These are phyloP conservation scores for Branchinecta lindahli DNA, from an alignment of 1,140 invertebrate genomes.

Conservation along the genomic window DNA sequence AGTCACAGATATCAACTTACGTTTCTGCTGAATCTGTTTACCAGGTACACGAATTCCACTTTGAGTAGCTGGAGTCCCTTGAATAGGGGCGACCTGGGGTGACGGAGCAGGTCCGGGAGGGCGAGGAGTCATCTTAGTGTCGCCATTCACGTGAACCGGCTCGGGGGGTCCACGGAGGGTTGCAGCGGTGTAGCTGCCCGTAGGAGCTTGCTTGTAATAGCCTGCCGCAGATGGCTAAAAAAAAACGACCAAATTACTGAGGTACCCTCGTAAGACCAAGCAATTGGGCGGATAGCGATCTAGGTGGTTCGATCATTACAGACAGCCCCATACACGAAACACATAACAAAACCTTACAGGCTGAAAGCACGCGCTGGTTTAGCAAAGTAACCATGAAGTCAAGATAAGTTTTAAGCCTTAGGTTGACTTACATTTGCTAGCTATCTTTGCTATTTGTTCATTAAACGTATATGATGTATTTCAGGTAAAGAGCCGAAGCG, in stretches of 20 bases:
- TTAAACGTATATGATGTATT: too few species aligned
- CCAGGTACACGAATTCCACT: not conserved
- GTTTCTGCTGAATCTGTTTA: conserved; percentile 1
- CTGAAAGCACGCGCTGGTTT: too few species aligned
- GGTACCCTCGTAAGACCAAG: too few species aligned
- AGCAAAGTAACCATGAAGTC: too few species aligned
- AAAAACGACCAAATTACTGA: not conserved
- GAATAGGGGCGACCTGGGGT: not conserved
- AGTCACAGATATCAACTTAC: not conserved
- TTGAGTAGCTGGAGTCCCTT: not conserved
- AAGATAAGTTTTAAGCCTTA: too few species aligned
- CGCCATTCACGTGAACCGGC: not conserved
- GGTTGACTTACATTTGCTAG: too few species aligned
- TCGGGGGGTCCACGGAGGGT: not conserved
- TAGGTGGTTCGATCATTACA: too few species aligned
- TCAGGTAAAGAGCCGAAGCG: too few species aligned
- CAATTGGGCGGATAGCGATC: too few species aligned
- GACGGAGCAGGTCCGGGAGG: not conserved
- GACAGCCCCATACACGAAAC: too few species aligned
- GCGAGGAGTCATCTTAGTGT: not conserved
- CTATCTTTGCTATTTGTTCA: too few species aligned
- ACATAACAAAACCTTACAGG: too few species aligned
- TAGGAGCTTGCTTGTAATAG: not conserved
- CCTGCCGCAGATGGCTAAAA: conserved; percentile 12
- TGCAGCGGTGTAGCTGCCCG: not conserved